Percentiles rank a stretch among this genome's conserved stretches.
These are phyloP conservation scores for Excalfactoria chinensis DNA, from an alignment of 2,113 vertebrate species.

Conservation along the genomic window DNA sequence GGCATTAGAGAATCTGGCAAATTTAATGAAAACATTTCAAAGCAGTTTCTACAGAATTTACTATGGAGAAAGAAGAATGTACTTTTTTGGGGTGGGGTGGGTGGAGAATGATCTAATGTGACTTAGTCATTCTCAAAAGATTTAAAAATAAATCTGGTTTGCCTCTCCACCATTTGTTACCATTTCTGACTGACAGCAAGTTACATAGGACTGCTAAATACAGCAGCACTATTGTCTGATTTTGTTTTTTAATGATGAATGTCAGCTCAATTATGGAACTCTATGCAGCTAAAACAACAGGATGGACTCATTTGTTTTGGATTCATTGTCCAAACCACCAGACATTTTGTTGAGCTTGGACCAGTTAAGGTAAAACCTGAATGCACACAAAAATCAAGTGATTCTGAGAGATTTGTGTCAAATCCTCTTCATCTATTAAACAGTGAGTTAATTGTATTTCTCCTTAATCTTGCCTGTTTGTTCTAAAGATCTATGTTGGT, in stretches of 20 bases:
- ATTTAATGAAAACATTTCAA: not conserved
- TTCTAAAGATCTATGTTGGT: not conserved
- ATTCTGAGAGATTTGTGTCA: not conserved
- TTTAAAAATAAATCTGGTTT: slow-evolving; percentile 14
- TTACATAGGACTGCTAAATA: not conserved
- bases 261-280: not conserved
- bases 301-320: not conserved
- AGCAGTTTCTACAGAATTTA: not conserved
- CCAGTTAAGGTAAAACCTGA: not conserved
- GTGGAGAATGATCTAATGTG: not conserved
- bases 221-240: not conserved
- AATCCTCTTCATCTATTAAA: not conserved
- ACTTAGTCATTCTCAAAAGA: not conserved
- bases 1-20: not conserved
- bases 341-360: not conserved
- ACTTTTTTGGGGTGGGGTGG: not conserved
- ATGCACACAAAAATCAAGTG: not conserved
- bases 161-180: not conserved
- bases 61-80: not conserved
- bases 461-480: not conserved
- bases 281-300: not conserved
- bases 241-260: not conserved
- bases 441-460: not conserved
- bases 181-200: slow-evolving; percentile 24
- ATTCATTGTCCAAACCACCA: not conserved